Evolutionary conservation across 2,113 vertebrate species (phyloP), one percentile per base, ranked within the genome.

Genomic region (Meriones unguiculatus): DNA sequence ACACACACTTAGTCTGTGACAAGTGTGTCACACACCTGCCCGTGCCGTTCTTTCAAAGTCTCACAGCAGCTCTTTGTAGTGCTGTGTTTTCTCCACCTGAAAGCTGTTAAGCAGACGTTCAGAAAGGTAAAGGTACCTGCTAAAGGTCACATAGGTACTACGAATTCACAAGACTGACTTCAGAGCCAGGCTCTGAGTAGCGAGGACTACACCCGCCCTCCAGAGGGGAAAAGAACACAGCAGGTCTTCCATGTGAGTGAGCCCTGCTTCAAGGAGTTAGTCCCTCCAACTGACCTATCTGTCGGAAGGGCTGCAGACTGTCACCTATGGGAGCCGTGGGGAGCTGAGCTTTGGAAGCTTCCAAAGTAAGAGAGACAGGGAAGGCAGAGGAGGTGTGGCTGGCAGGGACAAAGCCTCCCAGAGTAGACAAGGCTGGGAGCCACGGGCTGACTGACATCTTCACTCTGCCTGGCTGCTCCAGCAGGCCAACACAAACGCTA

Each of bases 381-480:
- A 62, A 17, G 73, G 82, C 41, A 46, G 72, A 62, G 70, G 90
- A 15, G 41, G 41, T 9, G 4, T 57, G 54, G 17, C 52, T 87
- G 81, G 87, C n/a, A 32, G 14, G 1, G 64, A 24, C 14, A 50
- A 82, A 32, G 32, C 64, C 75, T 91, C 72, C 25, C 35, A 20
- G 59, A 15, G 64, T 30, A 80, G 77, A 95, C 28, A 76, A 69
- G 32, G 77, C 50, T 38, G 13, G 62, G 67, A 86, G 62, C 73
- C n/a, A n/a, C 35, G 76, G 87, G 91, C 80, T 87, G 93, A 67
- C 80, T 87, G 93, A 67, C 90, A 78, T 94, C 95, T 80, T 78
- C 22, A 0, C 88, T 80, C 69, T 46, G 73, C 46, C 80, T 17
- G 86, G 67, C 76, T 0, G 0, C 59, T 73, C 72, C 52, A 62